These are phyloP conservation scores for Hypena proboscidalis DNA, from an alignment of 2,888 invertebrate species.

Conservation along the genomic window DNA sequence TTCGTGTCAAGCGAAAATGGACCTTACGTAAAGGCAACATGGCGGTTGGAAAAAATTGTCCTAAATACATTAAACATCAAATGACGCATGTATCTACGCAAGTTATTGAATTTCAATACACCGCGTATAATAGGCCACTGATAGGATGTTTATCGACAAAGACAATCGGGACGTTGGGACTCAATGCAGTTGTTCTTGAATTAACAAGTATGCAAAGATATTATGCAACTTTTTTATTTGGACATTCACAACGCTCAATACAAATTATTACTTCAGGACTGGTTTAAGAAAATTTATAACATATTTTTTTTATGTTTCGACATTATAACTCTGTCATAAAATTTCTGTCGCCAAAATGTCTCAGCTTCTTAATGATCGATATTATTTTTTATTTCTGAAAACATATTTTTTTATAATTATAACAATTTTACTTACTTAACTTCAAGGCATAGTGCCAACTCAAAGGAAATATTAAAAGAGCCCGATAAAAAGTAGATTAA, in stretches of 20 bases:
- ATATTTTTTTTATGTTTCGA: no score
- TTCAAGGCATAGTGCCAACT: no score
- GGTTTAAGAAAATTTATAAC: not conserved
- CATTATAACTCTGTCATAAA: no score
- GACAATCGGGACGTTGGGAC: slow-evolving; percentile 26
- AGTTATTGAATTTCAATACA: slow-evolving; percentile 74
- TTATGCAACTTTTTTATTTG: not conserved
- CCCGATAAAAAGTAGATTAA: not conserved
- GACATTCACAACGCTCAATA: no score
- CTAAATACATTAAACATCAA: slow-evolving; percentile 74
- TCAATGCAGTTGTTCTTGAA: slow-evolving; percentile 35
- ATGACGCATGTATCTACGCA: slow-evolving; percentile 67
- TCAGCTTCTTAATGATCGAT: no score
- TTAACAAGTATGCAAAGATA: slow-evolving; percentile 6
- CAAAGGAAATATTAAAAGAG: no score
- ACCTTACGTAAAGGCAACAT: slow-evolving; percentile 54
- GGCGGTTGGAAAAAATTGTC: slow-evolving; percentile 35
- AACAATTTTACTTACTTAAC: no score
- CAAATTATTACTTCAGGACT: not conserved
- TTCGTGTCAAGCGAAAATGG: slow-evolving; percentile 42
- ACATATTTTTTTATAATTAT: no score
- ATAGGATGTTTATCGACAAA: slow-evolving; percentile 44
- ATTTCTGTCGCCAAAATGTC: no score
- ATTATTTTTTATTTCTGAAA: no score
- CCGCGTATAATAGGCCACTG: slow-evolving; percentile 46